Evolutionary conservation across 2,797 vertebrate species (phyloP), one percentile per base, ranked within the genome.

Genomic region (Alca torda): DNA sequence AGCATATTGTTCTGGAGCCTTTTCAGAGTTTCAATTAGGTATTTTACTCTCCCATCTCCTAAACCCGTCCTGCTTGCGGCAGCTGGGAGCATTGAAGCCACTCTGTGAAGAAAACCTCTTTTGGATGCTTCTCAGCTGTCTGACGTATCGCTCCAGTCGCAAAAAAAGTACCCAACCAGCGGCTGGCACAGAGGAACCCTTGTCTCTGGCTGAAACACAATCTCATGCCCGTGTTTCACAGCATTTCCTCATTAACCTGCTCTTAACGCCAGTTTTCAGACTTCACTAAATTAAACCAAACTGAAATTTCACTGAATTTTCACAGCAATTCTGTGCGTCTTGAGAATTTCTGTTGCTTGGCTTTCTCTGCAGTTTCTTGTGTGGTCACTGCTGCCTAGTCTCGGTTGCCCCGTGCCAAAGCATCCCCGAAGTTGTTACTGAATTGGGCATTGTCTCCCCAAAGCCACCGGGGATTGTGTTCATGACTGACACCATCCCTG

Each of bases 251-350:
- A 1, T 87, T 59, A 51, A 37, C 50, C 56, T 31, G 30, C 41
- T 39, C 68, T 48, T 19, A 13, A 35, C 3, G 4, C 54, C 64
- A 9, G 8, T 45, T 45, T 63, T 45, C 17, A 9, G 9, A 5
- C 63, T 75, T 76, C 18, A 3, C 48, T 35, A 13, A 54, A 69
- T 63, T 45, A 45, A 70, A 30, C 28, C 24, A 9, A 30, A 14
- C 20, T 30, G 3, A 21, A 33, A 57, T 41, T 76, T 33, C 16
- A 25, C 46, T 23, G 25, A 23, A 31, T 63, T 56, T 45, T 63
- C 41, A 2, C 28, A 9, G 33, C 18, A 18, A 19, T 37, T 39
- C 50, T 1, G 1, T 19, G 8, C 13, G 19, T 6, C 5, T 1
- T 19, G 43, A 25, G 77, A 8, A 25, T 41, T 45, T 25, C 28